A percentile compares a stretch with the other conserved stretches of the same genome.
Conservation (phyloP, 2,888 invertebrate genomes). For the Phania funesta region DNA sequence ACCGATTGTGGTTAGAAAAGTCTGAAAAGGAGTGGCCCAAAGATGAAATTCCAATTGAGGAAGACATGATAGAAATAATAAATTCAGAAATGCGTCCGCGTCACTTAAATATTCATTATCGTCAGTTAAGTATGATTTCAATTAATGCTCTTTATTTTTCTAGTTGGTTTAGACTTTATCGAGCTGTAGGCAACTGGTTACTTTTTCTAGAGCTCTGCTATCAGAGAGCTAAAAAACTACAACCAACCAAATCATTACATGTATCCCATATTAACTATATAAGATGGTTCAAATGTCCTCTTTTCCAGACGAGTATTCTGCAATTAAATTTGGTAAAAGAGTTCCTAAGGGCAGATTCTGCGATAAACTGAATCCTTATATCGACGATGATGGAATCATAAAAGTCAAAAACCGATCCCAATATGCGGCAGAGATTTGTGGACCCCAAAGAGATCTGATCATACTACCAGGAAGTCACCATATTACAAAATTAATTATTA, state of each 20-base stretch:
- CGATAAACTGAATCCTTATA: background rate
- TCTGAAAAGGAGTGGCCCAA: no score
- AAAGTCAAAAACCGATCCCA: conserved; percentile 12
- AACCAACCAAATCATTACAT: background rate
- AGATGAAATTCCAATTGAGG: no score
- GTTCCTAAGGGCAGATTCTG: conserved; percentile 26
- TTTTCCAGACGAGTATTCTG: no score
- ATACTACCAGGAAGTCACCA: background rate
- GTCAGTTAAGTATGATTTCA: no score
- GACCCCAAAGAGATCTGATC: background rate
- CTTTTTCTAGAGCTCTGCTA: background rate
- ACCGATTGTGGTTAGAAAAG: no score
- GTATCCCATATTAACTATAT: no score
- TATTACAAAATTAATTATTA: conserved; percentile 2
- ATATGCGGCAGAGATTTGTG: background rate
- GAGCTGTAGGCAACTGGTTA: background rate
- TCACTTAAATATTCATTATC: no score
- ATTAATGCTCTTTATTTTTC: background rate
- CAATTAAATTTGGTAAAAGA: background rate
- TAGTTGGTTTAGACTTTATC: background rate
- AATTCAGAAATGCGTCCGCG: no score
- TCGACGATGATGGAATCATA: conserved; percentile 17
- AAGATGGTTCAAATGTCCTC: no score
- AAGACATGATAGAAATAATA: no score
- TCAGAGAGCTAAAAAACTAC: background rate